Base-by-base conservation (phyloP, 2,797 vertebrate species). In the Ceryle rudis region DNA sequence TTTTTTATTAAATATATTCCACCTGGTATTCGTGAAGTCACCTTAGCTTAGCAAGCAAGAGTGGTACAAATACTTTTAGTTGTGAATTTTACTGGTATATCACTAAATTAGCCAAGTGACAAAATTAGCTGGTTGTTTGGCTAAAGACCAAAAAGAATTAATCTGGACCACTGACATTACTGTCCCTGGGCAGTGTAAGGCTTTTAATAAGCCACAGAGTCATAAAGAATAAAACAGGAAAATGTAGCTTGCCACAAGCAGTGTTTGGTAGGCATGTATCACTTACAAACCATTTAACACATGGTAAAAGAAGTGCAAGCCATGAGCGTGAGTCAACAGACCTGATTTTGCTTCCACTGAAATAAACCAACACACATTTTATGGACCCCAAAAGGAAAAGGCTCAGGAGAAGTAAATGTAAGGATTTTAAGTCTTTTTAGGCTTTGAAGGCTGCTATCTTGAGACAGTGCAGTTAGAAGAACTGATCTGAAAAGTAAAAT, bases 71-170 rank as follows among this genome's bases (percentile, higher is more conserved):
- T 90, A 92, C 47, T 90, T 95, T 80, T 77, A 91, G 79, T 82
- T 92, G 69, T 91, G 78, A 89, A 78, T 95, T 92, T 90, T 95
- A 80, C 95, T 96, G 90, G 89, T 93, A 71, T 82, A 96, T 95
- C 86, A 73, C 72, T 93, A 83, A 95, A 95, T 96, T 95, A 96
- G 75, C 81, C 92, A 90, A 94, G 80, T 97, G 94, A 89, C 94
- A 95, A 91, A 93, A 97, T 96, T 96, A 96, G 82, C 73, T 85
- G 55, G 69, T 70, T 81, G 61, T 55, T 89, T 97, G 94, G 95
- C 93, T 91, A 81, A 94, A 81, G 74, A 91, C 86, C 93, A 96
- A 83, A 86, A 91, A 90, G 72, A 95, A 95, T 96, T 96, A 93
- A 84, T 97, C 88, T 84, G 61, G 95, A 89, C 61, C 44, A 82